Conservation (phyloP, 2,888 invertebrate species). For the Trachelus troglodyta region DNA sequence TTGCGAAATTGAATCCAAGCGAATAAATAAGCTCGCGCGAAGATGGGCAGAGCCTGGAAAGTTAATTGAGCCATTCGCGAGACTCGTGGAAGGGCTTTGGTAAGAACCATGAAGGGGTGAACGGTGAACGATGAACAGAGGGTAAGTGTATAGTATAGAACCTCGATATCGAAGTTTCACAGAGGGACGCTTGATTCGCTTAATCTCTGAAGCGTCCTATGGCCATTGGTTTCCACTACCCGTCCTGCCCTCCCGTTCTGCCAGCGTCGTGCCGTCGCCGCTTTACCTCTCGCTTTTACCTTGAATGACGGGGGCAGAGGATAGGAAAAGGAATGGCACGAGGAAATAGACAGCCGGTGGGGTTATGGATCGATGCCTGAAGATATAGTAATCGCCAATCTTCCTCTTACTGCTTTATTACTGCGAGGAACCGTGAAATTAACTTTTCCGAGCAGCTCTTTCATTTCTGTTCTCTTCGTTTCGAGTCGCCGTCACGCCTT, state of each 20-base stretch:
- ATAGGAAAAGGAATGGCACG: not conserved
- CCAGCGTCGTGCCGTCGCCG: not conserved
- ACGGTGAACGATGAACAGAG: conserved; percentile 4
- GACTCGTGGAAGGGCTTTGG: not conserved
- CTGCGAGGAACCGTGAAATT: conserved; percentile 11
- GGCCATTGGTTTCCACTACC: not conserved
- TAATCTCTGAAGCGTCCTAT: conserved; percentile 2
- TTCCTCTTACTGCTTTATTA: conserved; percentile 6
- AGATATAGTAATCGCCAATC: conserved; percentile 9
- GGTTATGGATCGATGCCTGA: conserved; percentile 2
- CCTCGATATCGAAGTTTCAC: conserved; percentile 6
- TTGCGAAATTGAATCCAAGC: not conserved
- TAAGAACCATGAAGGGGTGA: conserved; percentile 4
- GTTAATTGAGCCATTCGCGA: not conserved
- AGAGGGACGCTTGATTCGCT: conserved; percentile 8
- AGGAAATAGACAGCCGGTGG: not conserved
- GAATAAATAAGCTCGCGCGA: conserved; percentile 6
- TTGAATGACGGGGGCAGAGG: not conserved
- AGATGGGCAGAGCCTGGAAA: not conserved
- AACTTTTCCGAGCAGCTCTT: conserved; percentile 1
- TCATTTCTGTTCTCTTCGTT: not conserved
- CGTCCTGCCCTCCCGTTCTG: not conserved
- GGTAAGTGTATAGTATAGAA: not conserved
- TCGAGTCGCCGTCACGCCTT: not conserved
- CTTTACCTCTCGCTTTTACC: not conserved